Base-by-base conservation (phyloP, 2,797 vertebrate species). In the Eulemur mongoz region DNA sequence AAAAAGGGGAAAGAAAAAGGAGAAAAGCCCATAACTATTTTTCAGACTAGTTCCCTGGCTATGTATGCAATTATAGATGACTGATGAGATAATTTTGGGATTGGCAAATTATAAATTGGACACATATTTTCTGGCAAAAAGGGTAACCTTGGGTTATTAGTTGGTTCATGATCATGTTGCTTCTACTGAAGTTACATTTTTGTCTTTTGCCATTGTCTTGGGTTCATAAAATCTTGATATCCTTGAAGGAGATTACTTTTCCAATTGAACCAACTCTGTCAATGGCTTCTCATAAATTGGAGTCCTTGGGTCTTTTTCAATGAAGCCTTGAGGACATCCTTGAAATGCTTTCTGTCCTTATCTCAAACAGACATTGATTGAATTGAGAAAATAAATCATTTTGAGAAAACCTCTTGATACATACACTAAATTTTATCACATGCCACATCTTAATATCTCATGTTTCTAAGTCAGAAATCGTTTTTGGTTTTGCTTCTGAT, bases 271-370 rank as follows among this genome's bases (percentile, higher is more conserved):
- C 40, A 35, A 32, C 35, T 38, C 38, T n/a, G 7, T 76, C 79
- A 52, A 14, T 25, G 25, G 32, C 14, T 57, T 78, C 40, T 54
- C 10, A 2, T 15, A 54, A 59, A 30, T 52, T 75, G 54, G 63
- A 75, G 67, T 75, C 81, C 59, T 87, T 57, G 40, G 14, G 22
- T 89, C 18, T 86, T 94, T 96, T 75, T 38, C 35, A 87, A 17
- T 2, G 22, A 15, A 54, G 32, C 23, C 35, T 94, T 72, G 48
- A 91, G 59, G 76, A 95, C n/a, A 76, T 76, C 40, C 48, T 45
- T 43, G 57, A 95, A 88, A 67, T 72, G 40, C n/a, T 61, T 82
- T 95, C 86, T 91, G 50, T 76, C 89, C 93, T 96, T 94, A 91
- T 94, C 91, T 91, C n/a, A 50, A 78, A 63, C 2, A 38, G 54